Conservation (phyloP, 1,140 invertebrate species). For the Hormaphis cornu region DNA sequence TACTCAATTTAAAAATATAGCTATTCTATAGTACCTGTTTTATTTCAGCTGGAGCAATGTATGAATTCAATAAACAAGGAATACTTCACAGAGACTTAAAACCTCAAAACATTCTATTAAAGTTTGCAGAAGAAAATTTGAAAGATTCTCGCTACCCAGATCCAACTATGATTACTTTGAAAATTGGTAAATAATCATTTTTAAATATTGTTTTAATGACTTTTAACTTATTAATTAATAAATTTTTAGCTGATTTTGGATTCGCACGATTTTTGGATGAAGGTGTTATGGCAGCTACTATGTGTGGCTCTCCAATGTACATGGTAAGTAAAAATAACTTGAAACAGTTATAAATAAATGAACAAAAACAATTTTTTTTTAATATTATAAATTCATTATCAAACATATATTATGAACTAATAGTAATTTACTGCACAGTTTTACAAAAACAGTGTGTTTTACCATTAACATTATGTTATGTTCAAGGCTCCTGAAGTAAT, state of each 20-base stretch:
- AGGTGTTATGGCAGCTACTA: conserved; percentile 97
- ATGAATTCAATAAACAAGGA: conserved; percentile 87
- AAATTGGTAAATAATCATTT: conserved; percentile 63
- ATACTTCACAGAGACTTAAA: conserved; percentile 98
- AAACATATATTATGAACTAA: background rate
- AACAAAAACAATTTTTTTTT: background rate
- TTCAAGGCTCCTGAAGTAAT: conserved; percentile 93
- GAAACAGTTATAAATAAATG: too few species aligned
- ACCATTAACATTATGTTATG: conserved; percentile 19
- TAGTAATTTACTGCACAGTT: too few species aligned
- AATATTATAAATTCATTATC: background rate
- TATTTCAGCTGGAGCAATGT: conserved; percentile 82
- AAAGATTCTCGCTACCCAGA: conserved; percentile 69
- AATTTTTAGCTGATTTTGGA: conserved; percentile 87
- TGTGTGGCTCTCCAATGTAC: conserved; percentile 99
- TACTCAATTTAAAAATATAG: background rate
- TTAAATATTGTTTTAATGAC: background rate
- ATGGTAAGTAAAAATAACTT: conserved; percentile 60
- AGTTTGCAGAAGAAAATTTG: conserved; percentile 67
- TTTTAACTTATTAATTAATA: background rate
- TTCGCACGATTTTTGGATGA: conserved; percentile 97
- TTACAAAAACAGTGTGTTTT: too few species aligned
- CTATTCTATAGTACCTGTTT: background rate
- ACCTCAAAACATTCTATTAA: conserved; percentile 91
- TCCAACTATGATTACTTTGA: conserved; percentile 84